Conservation (phyloP, 2,888 invertebrate genomes). For the Sympetrum striolatum region DNA sequence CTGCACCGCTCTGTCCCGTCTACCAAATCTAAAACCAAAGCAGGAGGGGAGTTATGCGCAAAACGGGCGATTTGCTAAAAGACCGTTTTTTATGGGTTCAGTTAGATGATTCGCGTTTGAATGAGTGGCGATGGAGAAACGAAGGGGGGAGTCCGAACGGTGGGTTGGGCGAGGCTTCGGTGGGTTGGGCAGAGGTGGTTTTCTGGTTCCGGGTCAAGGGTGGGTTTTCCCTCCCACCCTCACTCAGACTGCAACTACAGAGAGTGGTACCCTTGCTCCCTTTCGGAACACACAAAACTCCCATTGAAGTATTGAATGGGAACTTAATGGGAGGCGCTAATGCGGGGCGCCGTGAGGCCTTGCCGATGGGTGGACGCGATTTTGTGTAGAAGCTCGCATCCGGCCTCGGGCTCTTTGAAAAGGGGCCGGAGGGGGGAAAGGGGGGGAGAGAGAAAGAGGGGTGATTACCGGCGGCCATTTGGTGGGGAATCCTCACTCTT, state of each 20-base stretch:
- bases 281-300: background rate
- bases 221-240: background rate
- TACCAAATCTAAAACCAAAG: no score
- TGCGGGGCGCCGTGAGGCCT: constrained; percentile 1
- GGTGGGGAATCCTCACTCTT: constrained; percentile 36
- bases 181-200: background rate
- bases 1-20: no score
- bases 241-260: constrained; percentile 6
- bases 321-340: constrained; percentile 37
- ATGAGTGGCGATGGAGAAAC: background rate
- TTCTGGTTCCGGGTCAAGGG: background rate
- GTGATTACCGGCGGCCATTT: constrained; percentile 39
- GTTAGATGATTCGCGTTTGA: background rate
- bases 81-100: background rate
- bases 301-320: constrained; percentile 42
- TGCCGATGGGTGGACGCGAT: constrained; percentile 19
- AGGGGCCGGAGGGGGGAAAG: background rate
- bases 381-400: constrained; percentile 39
- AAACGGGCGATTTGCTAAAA: background rate
- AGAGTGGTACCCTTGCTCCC: constrained; percentile 24
- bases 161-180: background rate
- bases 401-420: background rate
- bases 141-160: background rate
- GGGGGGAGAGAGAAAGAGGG: background rate
- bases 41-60: background rate